Evolutionary conservation across 2,113 vertebrate species (phyloP).

Genomic region (Bothrops jararaca): DNA sequence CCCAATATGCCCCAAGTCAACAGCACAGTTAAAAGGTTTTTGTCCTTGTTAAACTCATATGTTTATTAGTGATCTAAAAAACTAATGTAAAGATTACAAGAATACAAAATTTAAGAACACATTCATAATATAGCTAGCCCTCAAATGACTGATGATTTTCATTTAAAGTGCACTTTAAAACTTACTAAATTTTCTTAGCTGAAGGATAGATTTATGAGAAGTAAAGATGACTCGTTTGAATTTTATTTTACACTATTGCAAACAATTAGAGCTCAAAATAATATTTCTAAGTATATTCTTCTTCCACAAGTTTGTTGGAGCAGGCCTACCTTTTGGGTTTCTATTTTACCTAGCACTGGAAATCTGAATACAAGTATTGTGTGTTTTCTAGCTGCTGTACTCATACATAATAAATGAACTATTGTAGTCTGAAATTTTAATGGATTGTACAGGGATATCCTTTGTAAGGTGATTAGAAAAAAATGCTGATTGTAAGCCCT

Average conservation of each 20-base stretch:
- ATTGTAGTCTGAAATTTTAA: constrained; percentile 49
- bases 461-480: background rate
- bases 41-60: background rate
- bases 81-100: background rate
- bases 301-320: fast-evolving
- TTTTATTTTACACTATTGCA: background rate
- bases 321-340: background rate
- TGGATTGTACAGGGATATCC: background rate
- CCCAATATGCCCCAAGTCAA: background rate
- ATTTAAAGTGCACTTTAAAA: background rate
- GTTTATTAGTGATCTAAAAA: background rate
- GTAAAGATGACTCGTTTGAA: background rate
- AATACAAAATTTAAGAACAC: background rate
- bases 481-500: background rate
- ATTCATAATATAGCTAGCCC: background rate
- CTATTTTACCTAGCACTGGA: background rate
- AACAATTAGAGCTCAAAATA: background rate
- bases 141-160: background rate
- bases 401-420: constrained; percentile 50
- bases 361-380: background rate
- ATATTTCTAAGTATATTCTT: background rate
- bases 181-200: background rate
- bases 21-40: background rate
- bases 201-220: background rate
- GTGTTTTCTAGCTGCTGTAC: constrained; percentile 38